Evolutionary conservation across 1,140 invertebrate genomes (phyloP), one percentile per base, ranked within the genome.

Genomic region (Belonocnema kinseyi): DNA sequence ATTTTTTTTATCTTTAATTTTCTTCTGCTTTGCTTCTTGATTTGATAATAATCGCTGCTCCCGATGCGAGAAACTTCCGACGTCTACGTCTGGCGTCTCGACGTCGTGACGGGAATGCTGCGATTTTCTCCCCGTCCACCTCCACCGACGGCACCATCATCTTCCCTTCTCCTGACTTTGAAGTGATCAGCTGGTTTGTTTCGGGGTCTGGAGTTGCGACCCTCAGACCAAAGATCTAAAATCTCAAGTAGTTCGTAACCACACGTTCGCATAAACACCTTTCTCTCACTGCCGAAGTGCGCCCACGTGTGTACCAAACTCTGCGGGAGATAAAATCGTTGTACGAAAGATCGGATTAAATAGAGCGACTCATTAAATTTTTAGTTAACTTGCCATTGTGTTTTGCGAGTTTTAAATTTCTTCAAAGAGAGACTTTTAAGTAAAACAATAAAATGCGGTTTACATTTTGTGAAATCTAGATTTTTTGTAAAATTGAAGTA

Each of bases 101-200:
- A 54, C 75, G 50, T 70, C 50, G 56, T 33, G 52, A 72, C 75
- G 75, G 70, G 53, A 33, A 72, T 74, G 66, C 77, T 71, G 72
- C 46, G 40, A 26, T 61, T 74, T 46, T n/a, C 72, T 54, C 50
- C 53, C 14, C 26, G 26, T 70, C 61, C 54, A 50, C 52, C 71
- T 46, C 70, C 50, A 40, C 71, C 52, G 13, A 53, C 50, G 5
- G 17, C 73, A 75, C n/a, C 26, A 26, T 73, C 72, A 46, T 46
- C 33, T 51, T 74, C 74, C 56, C 58, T 26, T 51, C n/a, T 75
- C 50, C 46, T 61, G 46, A 75, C 46, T 71, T 40, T 40, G 33
- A 17, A 61, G 46, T 58, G 58, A 56, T 51, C 53, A 56, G 56
- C 26, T 33, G 53, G 54, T 46, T 56, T 74, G 54, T 74, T 66